phyloP scores from a whole-genome alignment of 1,140 invertebrate species.

The Drosophila auraria region DNA sequence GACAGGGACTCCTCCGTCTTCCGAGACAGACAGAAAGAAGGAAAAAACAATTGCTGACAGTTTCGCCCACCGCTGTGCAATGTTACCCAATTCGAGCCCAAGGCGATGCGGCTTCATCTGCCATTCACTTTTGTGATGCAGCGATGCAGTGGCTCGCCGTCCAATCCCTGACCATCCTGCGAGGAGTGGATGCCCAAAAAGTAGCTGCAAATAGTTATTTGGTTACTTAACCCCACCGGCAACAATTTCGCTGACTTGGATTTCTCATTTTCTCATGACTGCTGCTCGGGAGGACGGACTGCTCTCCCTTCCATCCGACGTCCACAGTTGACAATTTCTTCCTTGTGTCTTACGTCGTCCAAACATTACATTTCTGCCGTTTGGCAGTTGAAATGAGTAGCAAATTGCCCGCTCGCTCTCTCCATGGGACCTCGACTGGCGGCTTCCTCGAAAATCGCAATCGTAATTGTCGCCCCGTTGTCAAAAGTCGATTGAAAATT shows the following conservation, averaged over 20 bases:
- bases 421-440: constrained; percentile 15
- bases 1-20: constrained; percentile 34
- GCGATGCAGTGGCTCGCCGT: constrained; percentile 45
- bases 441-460: constrained; percentile 22
- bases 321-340: constrained; percentile 68
- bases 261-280: constrained; percentile 67
- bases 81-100: constrained; percentile 65
- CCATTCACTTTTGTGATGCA: constrained; percentile 68
- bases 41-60: constrained; percentile 53
- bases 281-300: neutral
- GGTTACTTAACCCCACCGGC: constrained; percentile 49
- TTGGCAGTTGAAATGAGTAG: constrained; percentile 66
- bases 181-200: constrained; percentile 42
- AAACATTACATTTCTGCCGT: constrained; percentile 44
- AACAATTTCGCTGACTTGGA: constrained; percentile 48
- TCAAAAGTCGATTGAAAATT: constrained; percentile 42
- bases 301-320: constrained; percentile 29
- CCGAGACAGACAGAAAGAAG: constrained; percentile 11
- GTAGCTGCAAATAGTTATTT: constrained; percentile 55
- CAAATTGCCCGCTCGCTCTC: constrained; percentile 54
- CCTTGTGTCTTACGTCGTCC: constrained; percentile 53
- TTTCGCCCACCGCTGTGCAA: constrained; percentile 57
- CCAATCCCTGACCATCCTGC: constrained; percentile 58
- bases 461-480: constrained; percentile 33
- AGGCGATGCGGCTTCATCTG: constrained; percentile 64